A percentile compares a stretch with the other conserved stretches of the same genome.
Conservation (phyloP, 2,113 vertebrate species). For the Prinia subflava region DNA sequence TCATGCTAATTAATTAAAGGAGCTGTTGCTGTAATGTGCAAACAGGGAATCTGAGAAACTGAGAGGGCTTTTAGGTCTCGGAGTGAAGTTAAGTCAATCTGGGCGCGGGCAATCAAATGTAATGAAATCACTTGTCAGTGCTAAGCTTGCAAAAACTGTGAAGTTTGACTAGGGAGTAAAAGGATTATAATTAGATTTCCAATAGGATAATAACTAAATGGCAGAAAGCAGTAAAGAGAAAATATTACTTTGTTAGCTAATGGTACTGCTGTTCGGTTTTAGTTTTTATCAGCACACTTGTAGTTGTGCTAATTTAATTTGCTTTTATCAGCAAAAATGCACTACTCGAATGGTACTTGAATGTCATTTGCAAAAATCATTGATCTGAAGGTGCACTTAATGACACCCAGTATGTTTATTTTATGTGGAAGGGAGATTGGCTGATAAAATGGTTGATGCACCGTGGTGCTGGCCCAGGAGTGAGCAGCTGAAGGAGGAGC, state of each 20-base stretch:
- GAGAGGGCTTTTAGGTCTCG: constrained; percentile 81
- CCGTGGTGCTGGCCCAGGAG: background rate
- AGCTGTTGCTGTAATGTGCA: constrained; percentile 83
- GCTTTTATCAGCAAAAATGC: constrained; percentile 80
- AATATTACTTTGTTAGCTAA: constrained; percentile 85
- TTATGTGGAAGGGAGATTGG: constrained; percentile 61
- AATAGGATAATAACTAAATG: constrained; percentile 89
- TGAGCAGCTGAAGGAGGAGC: background rate
- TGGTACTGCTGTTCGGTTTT: constrained; percentile 76
- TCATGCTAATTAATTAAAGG: constrained; percentile 89
- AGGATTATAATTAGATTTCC: constrained; percentile 91
- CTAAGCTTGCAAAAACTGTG: constrained; percentile 91
- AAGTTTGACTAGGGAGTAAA: constrained; percentile 89
- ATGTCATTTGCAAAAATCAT: constrained; percentile 80
- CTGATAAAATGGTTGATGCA: constrained; percentile 59
- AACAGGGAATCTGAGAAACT: constrained; percentile 84
- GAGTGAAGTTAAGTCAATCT: constrained; percentile 81
- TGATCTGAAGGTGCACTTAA: constrained; percentile 77
- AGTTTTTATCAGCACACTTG: constrained; percentile 77
- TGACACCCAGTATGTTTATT: constrained; percentile 63
- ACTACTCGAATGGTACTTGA: constrained; percentile 68
- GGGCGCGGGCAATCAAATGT: constrained; percentile 84
- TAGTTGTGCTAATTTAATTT: constrained; percentile 80
- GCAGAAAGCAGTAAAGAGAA: constrained; percentile 82
- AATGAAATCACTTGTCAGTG: constrained; percentile 93